A percentile compares a stretch with the other conserved stretches of the same genome.
Evolutionary conservation across 2,113 vertebrate species (phyloP).

Genomic region (Dipodomys merriami): DNA sequence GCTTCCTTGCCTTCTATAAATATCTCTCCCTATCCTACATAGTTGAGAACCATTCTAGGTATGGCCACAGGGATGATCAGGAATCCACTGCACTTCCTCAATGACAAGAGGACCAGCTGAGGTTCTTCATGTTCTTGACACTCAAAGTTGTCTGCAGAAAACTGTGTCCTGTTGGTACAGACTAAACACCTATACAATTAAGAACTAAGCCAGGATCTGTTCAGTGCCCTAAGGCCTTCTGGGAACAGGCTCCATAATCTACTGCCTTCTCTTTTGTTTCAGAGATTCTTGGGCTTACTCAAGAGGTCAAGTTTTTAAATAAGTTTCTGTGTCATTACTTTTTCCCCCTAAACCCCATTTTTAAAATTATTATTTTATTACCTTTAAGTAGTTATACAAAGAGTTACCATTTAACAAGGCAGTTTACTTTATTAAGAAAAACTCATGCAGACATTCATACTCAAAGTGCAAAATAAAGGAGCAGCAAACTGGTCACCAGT

Average conservation of each 20-base stretch:
- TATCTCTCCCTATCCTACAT: not conserved
- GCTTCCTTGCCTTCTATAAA: not conserved
- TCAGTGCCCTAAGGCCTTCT: not conserved
- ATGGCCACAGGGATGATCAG: too few species aligned
- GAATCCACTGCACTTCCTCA: not conserved
- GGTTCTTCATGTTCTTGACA: slow-evolving; percentile 17
- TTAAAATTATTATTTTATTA: too few species aligned
- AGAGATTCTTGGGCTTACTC: not conserved
- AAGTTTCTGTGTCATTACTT: not conserved
- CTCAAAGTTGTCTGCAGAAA: slow-evolving; percentile 55
- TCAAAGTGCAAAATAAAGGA: slow-evolving; percentile 49
- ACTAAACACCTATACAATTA: not conserved
- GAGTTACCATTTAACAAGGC: too few species aligned
- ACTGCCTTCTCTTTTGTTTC: not conserved
- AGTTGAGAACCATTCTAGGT: not conserved
- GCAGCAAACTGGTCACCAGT: not conserved
- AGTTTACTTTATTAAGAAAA: not conserved
- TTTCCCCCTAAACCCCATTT: too few species aligned
- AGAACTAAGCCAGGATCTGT: slow-evolving; percentile 15
- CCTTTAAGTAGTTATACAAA: too few species aligned
- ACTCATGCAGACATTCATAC: slow-evolving; percentile 8
- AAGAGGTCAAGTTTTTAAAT: slow-evolving; percentile 2
- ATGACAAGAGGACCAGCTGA: not conserved
- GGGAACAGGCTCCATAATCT: not conserved
- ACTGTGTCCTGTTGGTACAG: not conserved